Conservation (phyloP, 1,140 invertebrate genomes). For the Zaprionus inermis region DNA sequence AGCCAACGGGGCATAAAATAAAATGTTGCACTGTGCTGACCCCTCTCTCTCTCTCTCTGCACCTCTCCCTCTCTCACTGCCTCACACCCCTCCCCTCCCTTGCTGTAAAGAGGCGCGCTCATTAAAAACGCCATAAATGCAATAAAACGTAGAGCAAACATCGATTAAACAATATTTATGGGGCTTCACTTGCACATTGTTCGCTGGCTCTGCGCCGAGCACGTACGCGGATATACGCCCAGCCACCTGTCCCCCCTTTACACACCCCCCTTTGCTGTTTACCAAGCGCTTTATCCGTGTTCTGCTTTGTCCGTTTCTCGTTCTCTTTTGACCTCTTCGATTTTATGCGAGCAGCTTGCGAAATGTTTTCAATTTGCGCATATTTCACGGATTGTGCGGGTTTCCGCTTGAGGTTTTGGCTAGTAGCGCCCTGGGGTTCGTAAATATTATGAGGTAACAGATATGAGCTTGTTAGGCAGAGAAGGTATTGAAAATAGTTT, state of each 20-base stretch:
- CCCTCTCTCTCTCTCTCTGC: neutral
- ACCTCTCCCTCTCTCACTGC: neutral
- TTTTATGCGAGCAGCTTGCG: conserved; percentile 9
- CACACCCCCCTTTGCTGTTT: neutral
- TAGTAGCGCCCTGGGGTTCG: neutral
- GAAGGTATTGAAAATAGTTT: too few species aligned
- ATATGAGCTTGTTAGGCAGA: too few species aligned
- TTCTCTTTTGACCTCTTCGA: conserved; percentile 34
- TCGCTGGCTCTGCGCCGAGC: conserved; percentile 71
- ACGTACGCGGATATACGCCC: conserved; percentile 54
- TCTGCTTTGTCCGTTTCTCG: conserved; percentile 5
- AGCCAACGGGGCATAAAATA: conserved; percentile 73
- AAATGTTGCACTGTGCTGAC: conserved; percentile 71
- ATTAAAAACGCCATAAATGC: conserved; percentile 84
- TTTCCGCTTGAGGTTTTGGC: neutral
- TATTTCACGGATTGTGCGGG: neutral
- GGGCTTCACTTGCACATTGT: conserved; percentile 84
- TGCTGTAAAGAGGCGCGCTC: conserved; percentile 63
- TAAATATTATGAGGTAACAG: neutral
- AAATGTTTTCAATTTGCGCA: conserved; percentile 34
- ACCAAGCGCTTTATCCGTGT: conserved; percentile 10
- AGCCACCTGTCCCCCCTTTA: neutral
- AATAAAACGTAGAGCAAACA: conserved; percentile 84
- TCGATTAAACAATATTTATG: conserved; percentile 85
- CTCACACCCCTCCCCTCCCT: neutral